Conservation (phyloP, 2,797 vertebrate genomes). For the Syngnathus rostellatus region DNA sequence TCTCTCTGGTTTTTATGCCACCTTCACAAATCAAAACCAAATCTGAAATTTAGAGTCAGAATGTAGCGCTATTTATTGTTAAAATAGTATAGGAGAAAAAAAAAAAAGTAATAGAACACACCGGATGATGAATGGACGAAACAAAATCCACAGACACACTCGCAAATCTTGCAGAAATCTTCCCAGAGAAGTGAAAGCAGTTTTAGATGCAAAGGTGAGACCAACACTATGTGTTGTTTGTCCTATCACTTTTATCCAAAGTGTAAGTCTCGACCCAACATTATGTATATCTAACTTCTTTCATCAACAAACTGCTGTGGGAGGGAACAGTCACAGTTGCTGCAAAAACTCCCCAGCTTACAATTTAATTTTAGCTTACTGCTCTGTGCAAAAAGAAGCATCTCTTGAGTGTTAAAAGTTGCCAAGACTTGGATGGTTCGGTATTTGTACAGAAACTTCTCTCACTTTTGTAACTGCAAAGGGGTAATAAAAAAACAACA, state of each 20-base stretch:
- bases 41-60: too few relatives aligned
- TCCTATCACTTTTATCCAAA: not conserved
- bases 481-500: slow-evolving; percentile 13
- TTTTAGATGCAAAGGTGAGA: not conserved
- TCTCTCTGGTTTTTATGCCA: too few relatives aligned
- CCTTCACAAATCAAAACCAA: too few relatives aligned
- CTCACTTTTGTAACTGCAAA: slow-evolving; percentile 2
- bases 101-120: too few relatives aligned
- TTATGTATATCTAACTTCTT: not conserved
- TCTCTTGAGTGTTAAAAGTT: slow-evolving; percentile 13
- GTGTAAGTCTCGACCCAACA: not conserved
- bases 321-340: slow-evolving; percentile 21
- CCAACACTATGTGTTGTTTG: not conserved
- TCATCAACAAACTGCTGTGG: not conserved
- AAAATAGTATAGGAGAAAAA: too few relatives aligned
- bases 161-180: not conserved
- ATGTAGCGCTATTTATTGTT: too few relatives aligned
- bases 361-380: slow-evolving; percentile 31
- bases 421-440: slow-evolving; percentile 13
- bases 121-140: too few relatives aligned
- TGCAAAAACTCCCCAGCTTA: slow-evolving; percentile 17
- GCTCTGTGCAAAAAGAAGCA: slow-evolving; percentile 6
- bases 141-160: not conserved
- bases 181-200: not conserved
- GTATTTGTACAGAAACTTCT: slow-evolving; percentile 13